These are phyloP conservation scores for Phalacrocorax carbo DNA, from an alignment of 2,113 vertebrate genomes.

Conservation along the genomic window DNA sequence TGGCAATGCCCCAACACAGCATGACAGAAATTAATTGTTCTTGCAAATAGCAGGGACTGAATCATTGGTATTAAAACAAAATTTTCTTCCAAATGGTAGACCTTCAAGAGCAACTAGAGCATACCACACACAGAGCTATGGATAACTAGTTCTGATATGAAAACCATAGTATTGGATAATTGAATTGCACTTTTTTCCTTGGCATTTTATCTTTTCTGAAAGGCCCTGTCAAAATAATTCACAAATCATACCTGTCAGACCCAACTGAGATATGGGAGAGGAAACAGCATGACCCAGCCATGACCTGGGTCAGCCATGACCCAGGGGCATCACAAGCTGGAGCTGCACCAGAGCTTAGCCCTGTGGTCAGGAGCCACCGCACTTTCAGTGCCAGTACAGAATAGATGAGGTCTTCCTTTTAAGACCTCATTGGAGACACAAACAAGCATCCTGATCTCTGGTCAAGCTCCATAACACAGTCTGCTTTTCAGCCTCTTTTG, in stretches of 20 bases:
- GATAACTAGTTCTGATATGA: neutral
- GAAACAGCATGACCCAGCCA: too few relatives aligned
- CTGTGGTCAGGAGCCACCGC: neutral
- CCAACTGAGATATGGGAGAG: neutral
- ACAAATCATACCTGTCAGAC: neutral
- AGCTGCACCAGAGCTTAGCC: neutral
- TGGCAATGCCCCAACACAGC: neutral
- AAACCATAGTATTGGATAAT: neutral
- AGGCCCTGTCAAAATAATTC: neutral
- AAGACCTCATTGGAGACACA: neutral
- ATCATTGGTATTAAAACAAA: neutral
- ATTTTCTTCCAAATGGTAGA: neutral
- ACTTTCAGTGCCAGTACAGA: neutral
- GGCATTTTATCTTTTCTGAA: neutral
- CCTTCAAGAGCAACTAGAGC: neutral
- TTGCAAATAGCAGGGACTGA: neutral
- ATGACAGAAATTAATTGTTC: neutral
- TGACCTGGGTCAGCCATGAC: neutral
- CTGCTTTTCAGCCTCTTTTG: neutral
- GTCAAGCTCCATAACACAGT: neutral
- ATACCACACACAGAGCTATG: neutral
- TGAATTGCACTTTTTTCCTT: neutral
- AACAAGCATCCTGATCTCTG: neutral
- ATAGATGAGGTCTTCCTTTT: neutral
- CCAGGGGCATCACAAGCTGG: rapidly evolving